Evolutionary conservation across 2,888 invertebrate genomes (phyloP), one percentile per base, ranked within the genome.

Genomic region (Apamea monoglypha): DNA sequence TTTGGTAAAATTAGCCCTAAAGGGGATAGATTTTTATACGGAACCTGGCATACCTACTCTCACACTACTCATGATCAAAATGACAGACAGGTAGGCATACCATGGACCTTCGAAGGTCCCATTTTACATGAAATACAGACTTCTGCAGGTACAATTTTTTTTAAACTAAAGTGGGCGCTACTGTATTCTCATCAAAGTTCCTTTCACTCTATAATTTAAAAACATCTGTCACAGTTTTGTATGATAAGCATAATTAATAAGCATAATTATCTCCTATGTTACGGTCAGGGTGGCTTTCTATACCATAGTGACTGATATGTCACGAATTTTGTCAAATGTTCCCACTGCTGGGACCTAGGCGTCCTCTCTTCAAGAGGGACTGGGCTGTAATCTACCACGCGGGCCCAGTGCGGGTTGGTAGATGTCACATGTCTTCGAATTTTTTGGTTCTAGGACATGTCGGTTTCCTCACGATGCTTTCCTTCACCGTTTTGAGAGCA

Each of bases 161-260:
- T 53, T 29, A 68, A 74, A 7, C 29, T 50, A 64, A 56, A 32
- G 5, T 61, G 63, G 36, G 29, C 12, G 64, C 64, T 67, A 84
- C 12, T 32, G 21, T 66, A 64, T 68, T 53, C 44, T 64, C 56
- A 1, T 56, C 18, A 59, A 76, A 61, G 2, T 66, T 66, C 21
- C 64, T 32, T 25, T 18, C 50, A 68, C 50, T 64, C 56, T 70
- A 67, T 47, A 71, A 67, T 67, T 61, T 61, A 29, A 74, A 50
- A 68, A 63, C 25, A 10, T 56, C 50, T 44, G 36, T 53, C 68
- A 72, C n/a, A 47, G 72, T 80, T 80, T 21, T 59, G 16, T 72
- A 53, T 53, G 44, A 53, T n/a, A n/a, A n/a, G n/a, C n/a, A n/a
- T n/a, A n/a, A 80, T 84, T 83, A 84, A 47, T 66, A 80, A 74